Evolutionary conservation across 2,113 vertebrate species (phyloP).

Genomic region (Thryonomys swinderianus): DNA sequence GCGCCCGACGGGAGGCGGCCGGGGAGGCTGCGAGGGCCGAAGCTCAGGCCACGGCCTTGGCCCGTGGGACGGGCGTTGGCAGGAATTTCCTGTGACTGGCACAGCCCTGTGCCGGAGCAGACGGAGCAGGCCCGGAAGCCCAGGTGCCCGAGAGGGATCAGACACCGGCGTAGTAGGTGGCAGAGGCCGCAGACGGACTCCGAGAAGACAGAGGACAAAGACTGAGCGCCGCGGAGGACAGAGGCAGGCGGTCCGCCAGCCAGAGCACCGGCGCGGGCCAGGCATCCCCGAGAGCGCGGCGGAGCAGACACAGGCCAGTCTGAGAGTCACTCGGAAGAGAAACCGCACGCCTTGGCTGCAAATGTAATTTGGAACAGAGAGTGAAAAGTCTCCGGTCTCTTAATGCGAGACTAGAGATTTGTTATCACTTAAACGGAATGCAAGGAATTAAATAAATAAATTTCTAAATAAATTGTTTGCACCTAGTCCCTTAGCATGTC

Average conservation of each 20-base stretch:
- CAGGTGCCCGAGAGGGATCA: no score
- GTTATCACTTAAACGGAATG: background rate
- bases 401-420: background rate
- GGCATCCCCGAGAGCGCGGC: background rate
- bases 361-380: background rate
- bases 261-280: no score
- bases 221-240: background rate
- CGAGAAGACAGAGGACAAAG: background rate
- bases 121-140: background rate
- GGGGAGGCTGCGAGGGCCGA: no score
- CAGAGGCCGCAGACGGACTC: background rate
- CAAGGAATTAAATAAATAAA: background rate
- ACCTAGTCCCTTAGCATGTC: background rate
- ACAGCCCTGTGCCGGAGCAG: background rate
- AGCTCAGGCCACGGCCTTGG: background rate
- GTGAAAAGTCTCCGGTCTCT: background rate
- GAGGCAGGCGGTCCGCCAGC: background rate
- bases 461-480: background rate
- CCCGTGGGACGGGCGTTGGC: no score
- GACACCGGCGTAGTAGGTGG: background rate
- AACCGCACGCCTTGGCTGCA: background rate
- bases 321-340: background rate
- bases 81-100: no score
- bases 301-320: background rate
- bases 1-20: no score